Evolutionary conservation across 1,140 invertebrate genomes (phyloP).

Genomic region (Frieseomelitta varia): DNA sequence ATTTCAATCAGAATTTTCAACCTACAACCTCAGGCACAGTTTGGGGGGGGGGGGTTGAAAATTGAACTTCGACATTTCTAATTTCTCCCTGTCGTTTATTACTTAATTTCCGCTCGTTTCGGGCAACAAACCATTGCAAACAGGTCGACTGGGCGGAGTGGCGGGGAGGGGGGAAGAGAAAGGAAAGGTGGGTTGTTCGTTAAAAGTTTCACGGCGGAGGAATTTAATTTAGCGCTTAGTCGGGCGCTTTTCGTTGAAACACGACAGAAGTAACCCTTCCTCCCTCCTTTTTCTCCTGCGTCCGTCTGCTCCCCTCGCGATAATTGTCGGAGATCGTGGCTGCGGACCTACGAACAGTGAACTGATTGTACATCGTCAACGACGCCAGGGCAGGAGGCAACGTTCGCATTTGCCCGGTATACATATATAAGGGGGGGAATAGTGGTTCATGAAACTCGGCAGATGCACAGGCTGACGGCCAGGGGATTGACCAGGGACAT

Average conservation of each 20-base stretch:
- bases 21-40: no score
- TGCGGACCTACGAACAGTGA: conserved; percentile 57
- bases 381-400: conserved; percentile 44
- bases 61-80: not conserved
- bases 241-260: not conserved
- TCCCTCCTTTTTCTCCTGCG: no score
- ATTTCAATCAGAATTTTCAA: no score
- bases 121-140: not conserved
- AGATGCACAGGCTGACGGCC: conserved; percentile 59
- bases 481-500: conserved; percentile 64
- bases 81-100: not conserved
- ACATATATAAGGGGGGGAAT: conserved; percentile 16
- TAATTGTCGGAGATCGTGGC: conserved; percentile 63
- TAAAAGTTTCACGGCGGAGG: conserved; percentile 37
- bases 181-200: conserved; percentile 22
- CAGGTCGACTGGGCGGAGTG: no score
- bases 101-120: not conserved
- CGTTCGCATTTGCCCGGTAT: conserved; percentile 48
- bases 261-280: not conserved
- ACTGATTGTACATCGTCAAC: conserved; percentile 61
- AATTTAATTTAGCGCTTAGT: conserved; percentile 51
- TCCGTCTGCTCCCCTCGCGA: conserved; percentile 23
- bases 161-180: not conserved
- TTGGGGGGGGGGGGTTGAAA: no score
- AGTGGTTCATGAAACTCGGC: conserved; percentile 63